Evolutionary conservation across 2,113 vertebrate genomes (phyloP), one percentile per base, ranked within the genome.

Genomic region (Seriola dumerili): DNA sequence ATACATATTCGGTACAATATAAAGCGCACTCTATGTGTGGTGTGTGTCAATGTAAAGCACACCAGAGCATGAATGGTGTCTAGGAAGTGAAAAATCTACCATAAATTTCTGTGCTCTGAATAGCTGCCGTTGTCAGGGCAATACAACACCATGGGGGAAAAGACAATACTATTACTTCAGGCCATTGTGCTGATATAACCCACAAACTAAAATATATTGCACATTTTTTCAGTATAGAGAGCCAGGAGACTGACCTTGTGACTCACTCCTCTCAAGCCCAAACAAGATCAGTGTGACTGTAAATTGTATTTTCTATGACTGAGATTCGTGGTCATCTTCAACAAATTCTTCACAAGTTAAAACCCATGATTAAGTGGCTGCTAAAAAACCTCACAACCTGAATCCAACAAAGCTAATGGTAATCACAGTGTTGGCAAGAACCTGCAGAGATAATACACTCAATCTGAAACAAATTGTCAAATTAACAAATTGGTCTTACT

Each of bases 181-280:
- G 57, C 58, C 40, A 72, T 36, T 73, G 81, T 82, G 80, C 63
- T 61, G 74, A 83, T 78, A 83, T 73, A 82, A 74, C 62, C 57
- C 58, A 55, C 61, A 77, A 57, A 78, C 55, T 76, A 72, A 88
- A 90, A 86, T 80, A 72, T 42, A 76, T 81, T 14, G 62, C n/a
- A 16, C 14, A 21, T 76, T 85, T 54, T 77, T 40, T 38, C 25
- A 40, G 42, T 29, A 72, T 32, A 58, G 14, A 66, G 34, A 71
- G 50, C 59, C 68, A 75, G 29, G 42, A 82, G 66, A 72, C 68
- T 29, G 75, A 77, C 80, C 67, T 61, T 80, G 77, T 83, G 80
- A 77, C 71, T 58, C 42, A 65, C 44, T 75, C 25, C n/a, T 83
- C 57, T 86, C 55, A 80, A 72, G 72, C 54, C 58, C 38, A 81